Evolutionary conservation across 2,888 invertebrate species (phyloP).

Genomic region (Drosophila antonietae): DNA sequence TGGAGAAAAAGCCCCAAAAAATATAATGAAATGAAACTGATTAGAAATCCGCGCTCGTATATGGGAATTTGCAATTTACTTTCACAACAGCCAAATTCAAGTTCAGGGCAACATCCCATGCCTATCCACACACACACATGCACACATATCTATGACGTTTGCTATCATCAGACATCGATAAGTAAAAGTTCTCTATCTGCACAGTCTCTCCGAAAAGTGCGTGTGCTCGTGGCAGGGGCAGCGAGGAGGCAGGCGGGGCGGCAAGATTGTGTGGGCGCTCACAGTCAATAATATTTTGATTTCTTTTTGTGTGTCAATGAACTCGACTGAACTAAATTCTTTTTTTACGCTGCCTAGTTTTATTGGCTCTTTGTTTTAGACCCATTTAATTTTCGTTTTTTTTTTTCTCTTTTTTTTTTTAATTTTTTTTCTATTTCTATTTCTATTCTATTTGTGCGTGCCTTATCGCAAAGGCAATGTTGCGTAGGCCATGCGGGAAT

Average conservation of each 20-base stretch:
- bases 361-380: constrained; percentile 57
- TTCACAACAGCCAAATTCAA: constrained; percentile 69
- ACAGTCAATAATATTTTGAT: constrained; percentile 66
- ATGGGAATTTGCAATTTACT: constrained; percentile 45
- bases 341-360: constrained; percentile 47
- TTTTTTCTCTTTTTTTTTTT: constrained; percentile 26
- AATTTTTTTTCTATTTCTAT: constrained; percentile 28
- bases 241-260: neutral
- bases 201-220: constrained; percentile 26
- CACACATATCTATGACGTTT: constrained; percentile 38
- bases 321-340: constrained; percentile 78
- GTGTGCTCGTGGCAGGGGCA: constrained; percentile 4
- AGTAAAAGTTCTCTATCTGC: constrained; percentile 33
- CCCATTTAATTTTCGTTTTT: constrained; percentile 41
- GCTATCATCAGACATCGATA: constrained; percentile 39
- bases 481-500: constrained; percentile 66
- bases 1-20: constrained; percentile 1
- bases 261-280: constrained; percentile 34
- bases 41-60: constrained; percentile 71
- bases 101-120: constrained; percentile 60
- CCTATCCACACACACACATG: neutral
- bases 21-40: constrained; percentile 39
- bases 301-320: constrained; percentile 81
- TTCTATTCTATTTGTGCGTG: constrained; percentile 44
- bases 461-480: constrained; percentile 59